Conservation (phyloP, 2,113 vertebrate species). For the Ciconia boyciana region DNA sequence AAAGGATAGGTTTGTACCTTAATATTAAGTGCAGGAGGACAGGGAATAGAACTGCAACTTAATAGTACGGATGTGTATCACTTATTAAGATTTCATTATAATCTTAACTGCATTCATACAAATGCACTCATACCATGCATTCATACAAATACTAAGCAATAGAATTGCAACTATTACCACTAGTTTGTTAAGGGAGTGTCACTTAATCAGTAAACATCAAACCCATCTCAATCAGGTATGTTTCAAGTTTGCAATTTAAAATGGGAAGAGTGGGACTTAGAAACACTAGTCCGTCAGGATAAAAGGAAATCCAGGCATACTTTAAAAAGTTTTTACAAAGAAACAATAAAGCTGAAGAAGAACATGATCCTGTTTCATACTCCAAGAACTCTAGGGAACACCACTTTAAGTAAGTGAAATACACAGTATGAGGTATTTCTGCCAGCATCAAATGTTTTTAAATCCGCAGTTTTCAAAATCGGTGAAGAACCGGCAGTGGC, state of each 20-base stretch:
- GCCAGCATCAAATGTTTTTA: background rate
- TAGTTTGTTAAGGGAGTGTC: background rate
- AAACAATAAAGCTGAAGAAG: background rate
- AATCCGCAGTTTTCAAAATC: background rate
- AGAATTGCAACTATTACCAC: background rate
- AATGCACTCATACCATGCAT: no score
- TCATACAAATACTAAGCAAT: background rate
- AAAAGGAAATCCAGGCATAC: background rate
- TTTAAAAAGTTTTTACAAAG: background rate
- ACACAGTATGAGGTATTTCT: rapidly evolving
- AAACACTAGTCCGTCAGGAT: background rate
- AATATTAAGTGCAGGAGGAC: background rate
- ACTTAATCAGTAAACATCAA: background rate
- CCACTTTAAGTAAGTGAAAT: background rate
- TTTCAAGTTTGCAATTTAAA: background rate
- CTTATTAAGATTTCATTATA: background rate
- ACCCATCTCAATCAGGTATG: rapidly evolving
- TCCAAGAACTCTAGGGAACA: background rate
- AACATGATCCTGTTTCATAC: background rate
- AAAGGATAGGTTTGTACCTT: background rate
- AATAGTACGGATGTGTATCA: background rate
- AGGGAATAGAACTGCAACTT: background rate
- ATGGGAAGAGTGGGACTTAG: background rate
- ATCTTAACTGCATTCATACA: background rate
- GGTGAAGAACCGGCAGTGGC: rapidly evolving